These are phyloP conservation scores for Salpingus planirostris DNA, from an alignment of 2,888 invertebrate genomes.

Conservation along the genomic window DNA sequence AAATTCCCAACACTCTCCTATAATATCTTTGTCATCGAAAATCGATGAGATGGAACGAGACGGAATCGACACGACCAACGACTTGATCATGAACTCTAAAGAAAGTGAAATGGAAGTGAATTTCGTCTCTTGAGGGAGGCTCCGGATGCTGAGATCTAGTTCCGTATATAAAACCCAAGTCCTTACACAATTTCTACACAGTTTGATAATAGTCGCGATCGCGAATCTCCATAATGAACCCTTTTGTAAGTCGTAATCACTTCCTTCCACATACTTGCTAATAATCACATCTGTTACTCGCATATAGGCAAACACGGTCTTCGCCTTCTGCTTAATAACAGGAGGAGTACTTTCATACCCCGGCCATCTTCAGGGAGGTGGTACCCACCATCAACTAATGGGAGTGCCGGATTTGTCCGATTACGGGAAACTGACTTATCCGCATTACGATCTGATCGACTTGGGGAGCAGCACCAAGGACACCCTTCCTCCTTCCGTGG, in stretches of 20 bases:
- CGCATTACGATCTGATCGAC: conserved; percentile 33
- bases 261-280: too few relatives aligned
- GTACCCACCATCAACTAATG: conserved; percentile 17
- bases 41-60: too few relatives aligned
- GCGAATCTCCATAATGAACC: too few relatives aligned
- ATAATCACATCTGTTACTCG: too few relatives aligned
- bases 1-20: conserved; percentile 6
- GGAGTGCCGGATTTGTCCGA: conserved; percentile 33
- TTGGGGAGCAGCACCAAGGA: conserved; percentile 35
- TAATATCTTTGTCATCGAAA: too few relatives aligned
- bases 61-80: conserved; percentile 6
- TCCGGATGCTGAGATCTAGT: conserved; percentile 21
- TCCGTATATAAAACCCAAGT: conserved; percentile 27
- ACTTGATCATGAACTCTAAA: conserved; percentile 19
- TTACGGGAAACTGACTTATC: conserved; percentile 31
- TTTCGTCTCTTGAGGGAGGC: conserved; percentile 21
- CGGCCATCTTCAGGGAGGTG: too few relatives aligned
- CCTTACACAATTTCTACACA: too few relatives aligned
- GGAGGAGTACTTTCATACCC: too few relatives aligned
- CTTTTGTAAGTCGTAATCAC: too few relatives aligned
- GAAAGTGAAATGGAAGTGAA: conserved; percentile 31
- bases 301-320: too few relatives aligned
- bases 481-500: conserved; percentile 55
- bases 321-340: too few relatives aligned
- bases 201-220: too few relatives aligned